Evolutionary conservation across 2,797 vertebrate species (phyloP).

Genomic region (Gymnoscopelus braueri): DNA sequence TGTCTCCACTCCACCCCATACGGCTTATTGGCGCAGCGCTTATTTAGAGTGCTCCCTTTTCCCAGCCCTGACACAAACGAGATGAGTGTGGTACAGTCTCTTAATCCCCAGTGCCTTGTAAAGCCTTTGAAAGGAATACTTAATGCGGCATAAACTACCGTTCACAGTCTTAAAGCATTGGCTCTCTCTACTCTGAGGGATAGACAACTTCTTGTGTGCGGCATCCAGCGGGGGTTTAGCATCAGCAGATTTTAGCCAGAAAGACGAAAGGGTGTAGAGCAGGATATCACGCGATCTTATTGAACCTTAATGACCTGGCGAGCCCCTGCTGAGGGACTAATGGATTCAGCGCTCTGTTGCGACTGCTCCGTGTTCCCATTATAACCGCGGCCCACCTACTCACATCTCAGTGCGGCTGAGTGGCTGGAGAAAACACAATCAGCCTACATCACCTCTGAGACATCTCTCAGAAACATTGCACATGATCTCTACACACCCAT

Average conservation of each 20-base stretch:
- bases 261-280: constrained; percentile 42
- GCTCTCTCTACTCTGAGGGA: constrained; percentile 43
- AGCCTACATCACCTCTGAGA: constrained; percentile 42
- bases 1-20: constrained; percentile 41
- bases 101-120: constrained; percentile 77
- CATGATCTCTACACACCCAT: constrained; percentile 30
- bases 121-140: constrained; percentile 77
- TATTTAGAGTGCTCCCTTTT: constrained; percentile 70
- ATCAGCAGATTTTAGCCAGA: constrained; percentile 44
- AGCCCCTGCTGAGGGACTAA: constrained; percentile 50
- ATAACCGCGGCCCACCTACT: constrained; percentile 52
- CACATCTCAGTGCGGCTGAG: constrained; percentile 43
- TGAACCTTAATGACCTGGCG: constrained; percentile 59
- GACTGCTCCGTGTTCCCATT: constrained; percentile 41
- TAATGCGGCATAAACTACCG: constrained; percentile 72
- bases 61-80: constrained; percentile 71
- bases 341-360: constrained; percentile 58
- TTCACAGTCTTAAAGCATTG: constrained; percentile 65
- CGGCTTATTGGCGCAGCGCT: constrained; percentile 58
- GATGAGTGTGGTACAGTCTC: constrained; percentile 69
- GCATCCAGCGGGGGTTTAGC: constrained; percentile 29
- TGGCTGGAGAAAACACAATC: constrained; percentile 8
- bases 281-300: constrained; percentile 46
- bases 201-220: constrained; percentile 42
- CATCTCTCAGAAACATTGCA: constrained; percentile 42